Evolutionary conservation across 2,888 invertebrate species (phyloP).

Genomic region (Lobophora halterata): DNA sequence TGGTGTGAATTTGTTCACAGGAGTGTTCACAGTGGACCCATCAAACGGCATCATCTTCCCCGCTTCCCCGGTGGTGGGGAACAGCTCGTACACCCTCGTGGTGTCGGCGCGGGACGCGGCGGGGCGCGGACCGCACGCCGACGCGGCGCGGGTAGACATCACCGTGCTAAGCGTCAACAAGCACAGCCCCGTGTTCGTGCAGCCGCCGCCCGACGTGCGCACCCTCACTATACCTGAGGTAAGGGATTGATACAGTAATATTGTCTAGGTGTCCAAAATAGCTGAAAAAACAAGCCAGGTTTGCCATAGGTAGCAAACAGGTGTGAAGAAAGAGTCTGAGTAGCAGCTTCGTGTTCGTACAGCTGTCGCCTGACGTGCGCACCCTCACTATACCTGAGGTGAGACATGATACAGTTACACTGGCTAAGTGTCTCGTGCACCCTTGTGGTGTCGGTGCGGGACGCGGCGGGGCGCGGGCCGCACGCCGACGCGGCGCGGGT

Average conservation of each 20-base stretch:
- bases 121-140: slow-evolving; percentile 83
- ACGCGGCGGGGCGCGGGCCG: slow-evolving; percentile 85
- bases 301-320: too few relatives aligned
- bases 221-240: slow-evolving; percentile 92
- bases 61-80: slow-evolving; percentile 84
- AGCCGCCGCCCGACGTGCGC: slow-evolving; percentile 87
- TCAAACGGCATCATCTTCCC: slow-evolving; percentile 91
- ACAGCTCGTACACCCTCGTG: slow-evolving; percentile 74
- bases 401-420: too few relatives aligned
- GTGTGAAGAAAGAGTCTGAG: too few relatives aligned
- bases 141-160: slow-evolving; percentile 87
- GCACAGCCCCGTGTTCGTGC: slow-evolving; percentile 89
- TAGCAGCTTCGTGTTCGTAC: too few relatives aligned
- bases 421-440: too few relatives aligned
- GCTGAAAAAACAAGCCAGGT: too few relatives aligned
- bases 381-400: too few relatives aligned
- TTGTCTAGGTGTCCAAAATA: too few relatives aligned
- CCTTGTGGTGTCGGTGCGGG: slow-evolving; percentile 87
- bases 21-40: slow-evolving; percentile 87
- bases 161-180: slow-evolving; percentile 90
- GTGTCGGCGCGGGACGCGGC: slow-evolving; percentile 90
- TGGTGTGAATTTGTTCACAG: slow-evolving; percentile 52
- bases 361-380: too few relatives aligned
- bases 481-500: slow-evolving; percentile 86
- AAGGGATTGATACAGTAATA: slow-evolving; percentile 22